Evolutionary conservation across 2,888 invertebrate genomes (phyloP), one percentile per base, ranked within the genome.

Genomic region (Sphaerophoria rueppellii): DNA sequence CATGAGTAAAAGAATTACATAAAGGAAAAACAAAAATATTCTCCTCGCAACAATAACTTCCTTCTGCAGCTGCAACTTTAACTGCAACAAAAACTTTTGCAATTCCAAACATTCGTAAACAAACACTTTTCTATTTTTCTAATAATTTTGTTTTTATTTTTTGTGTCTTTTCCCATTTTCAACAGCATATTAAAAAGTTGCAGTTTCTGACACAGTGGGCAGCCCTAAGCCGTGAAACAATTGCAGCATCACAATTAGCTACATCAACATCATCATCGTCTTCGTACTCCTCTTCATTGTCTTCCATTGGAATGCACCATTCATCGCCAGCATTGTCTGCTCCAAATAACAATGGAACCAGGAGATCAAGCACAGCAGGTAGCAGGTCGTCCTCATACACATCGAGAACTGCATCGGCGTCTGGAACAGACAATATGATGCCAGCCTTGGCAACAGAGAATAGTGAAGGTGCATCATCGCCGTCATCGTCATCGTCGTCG

Each of bases 141-240:
- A 35, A 4, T 11, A 63, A 77, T 71, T 63, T 77, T 60, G 63
- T 4, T 54, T 63, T 12, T 14, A 57, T 55, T 61, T 74, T 57
- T 82, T 87, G 87, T 6, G 16, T 16, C 7, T 60, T 14, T 9
- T 37, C n/a, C 4, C 46, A 16, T 9, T 4, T 43, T 4, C 6
- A 40, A 80, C 90, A 92, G 92, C 92, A 92, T 91, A 91, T 92
- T 87, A 90, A 91, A 89, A 91, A 92, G 88, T 89, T 92, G 85
- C 92, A 92, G 88, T 89, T 90, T 82, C 89, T 92, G 86, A 91
- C 92, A 86, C 92, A 92, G 89, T 91, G 91, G 87, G 91, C 91
- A 71, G 90, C 91, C 54, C 87, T 92, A 83, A 91, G 91, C 88
- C 91, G 92, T 82, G 91, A 92, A 90, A 90, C 91, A 87, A 91